Base-by-base conservation (phyloP, 2,888 invertebrate species). In the Alsophila aescularia region DNA sequence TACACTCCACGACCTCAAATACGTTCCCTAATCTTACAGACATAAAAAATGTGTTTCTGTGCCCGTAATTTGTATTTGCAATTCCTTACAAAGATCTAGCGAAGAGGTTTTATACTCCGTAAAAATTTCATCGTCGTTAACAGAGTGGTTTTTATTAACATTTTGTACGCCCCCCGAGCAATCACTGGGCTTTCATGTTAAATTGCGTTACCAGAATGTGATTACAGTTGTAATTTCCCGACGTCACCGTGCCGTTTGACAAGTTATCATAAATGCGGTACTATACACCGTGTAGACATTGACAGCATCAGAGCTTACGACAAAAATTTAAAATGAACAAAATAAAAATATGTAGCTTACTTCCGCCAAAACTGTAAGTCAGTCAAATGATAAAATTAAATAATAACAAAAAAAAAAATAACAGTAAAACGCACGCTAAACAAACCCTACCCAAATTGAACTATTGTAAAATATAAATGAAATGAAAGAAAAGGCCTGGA, bases 141-240 rank as follows among this genome's bases (percentile, higher is more conserved):
- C 58, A 62, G 64, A 64, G 53, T 67, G 52, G 55, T 69, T 70
- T 69, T 59, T 44, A 56, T 64, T 57, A 71, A 66, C 53, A 64
- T 64, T 67, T 64, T 62, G 62, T 43, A 52, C 63, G 54, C 57
- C 52, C 59, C 57, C 55, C 47, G 45, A 64, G 64, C 68, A 71
- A 72, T 72, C 66, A 66, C 64, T 66, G 64, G 58, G 67, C 67
- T 72, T 72, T 73, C 62, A 70, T 68, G 58, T 69, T 62, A 62
- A 72, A 72, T 73, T 67, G 61, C 54, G 69, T 70, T 67, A 68
- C 55, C 53, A 47, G 54, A 73, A 79, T 66, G 67, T 66, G 66
- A 78, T 81, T 77, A 79, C 67, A 62, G 53, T 65, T 64, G 74
- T 73, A 73, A 80, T 78, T 78, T 78, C 67, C 71, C 62, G 56